Conservation (phyloP, 2,888 invertebrate species). For the Orthosia cruda region DNA sequence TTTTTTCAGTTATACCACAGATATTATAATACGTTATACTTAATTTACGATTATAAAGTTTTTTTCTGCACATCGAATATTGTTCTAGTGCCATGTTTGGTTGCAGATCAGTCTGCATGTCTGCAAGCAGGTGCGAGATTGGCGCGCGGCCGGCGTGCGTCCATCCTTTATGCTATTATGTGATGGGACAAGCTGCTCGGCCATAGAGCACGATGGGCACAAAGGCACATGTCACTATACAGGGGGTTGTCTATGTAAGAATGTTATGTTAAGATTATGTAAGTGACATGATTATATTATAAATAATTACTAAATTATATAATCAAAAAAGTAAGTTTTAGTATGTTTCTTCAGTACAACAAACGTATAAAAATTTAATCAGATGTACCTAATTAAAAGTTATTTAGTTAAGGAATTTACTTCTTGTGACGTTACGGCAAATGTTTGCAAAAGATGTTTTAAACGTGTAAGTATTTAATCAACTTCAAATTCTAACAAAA, state of each 20-base stretch:
- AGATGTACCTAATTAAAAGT: conserved; percentile 1
- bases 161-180: conserved; percentile 84
- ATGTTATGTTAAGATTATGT: not conserved
- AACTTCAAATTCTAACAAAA: not conserved
- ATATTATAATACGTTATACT: too few species aligned
- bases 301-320: not conserved
- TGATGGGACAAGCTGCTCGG: conserved; percentile 84
- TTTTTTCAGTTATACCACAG: too few species aligned
- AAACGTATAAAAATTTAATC: not conserved
- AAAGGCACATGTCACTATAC: conserved; percentile 76
- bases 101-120: conserved; percentile 33
- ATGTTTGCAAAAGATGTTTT: not conserved
- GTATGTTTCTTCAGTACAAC: not conserved
- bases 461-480: conserved; percentile 19
- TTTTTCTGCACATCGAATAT: not conserved
- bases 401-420: not conserved
- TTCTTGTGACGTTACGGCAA: not conserved
- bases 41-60: not conserved
- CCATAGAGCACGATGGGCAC: conserved; percentile 78
- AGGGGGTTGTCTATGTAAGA: conserved; percentile 58
- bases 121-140: conserved; percentile 73
- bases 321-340: not conserved
- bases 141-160: conserved; percentile 77
- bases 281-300: not conserved
- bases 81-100: conserved; percentile 47